Evolutionary conservation across 2,113 vertebrate genomes (phyloP).

Genomic region (Chroicocephalus ridibundus): DNA sequence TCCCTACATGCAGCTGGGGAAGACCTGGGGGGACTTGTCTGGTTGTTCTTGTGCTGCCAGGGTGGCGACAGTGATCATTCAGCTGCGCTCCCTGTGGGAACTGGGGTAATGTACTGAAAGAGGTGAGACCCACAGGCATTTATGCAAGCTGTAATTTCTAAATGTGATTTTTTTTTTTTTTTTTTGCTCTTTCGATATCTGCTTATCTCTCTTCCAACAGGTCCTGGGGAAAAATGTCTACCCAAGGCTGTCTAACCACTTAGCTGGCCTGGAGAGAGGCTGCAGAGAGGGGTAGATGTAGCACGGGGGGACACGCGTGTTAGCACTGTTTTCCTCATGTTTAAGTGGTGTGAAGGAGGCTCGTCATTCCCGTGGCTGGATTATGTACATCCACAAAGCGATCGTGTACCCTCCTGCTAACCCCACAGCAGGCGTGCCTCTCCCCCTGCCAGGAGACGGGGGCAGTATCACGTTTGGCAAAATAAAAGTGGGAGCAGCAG

Average conservation of each 20-base stretch:
- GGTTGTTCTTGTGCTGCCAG: not conserved
- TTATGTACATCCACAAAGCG: not conserved
- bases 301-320: fast-evolving
- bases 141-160: not conserved
- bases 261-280: not conserved
- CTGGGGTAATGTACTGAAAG: too few species aligned
- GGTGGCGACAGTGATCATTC: not conserved
- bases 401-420: not conserved
- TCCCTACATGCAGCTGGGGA: not conserved
- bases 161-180: too few species aligned
- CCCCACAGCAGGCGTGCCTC: not conserved
- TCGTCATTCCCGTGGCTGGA: not conserved
- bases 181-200: not conserved
- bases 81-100: not conserved
- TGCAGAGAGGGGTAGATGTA: not conserved
- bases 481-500: not conserved
- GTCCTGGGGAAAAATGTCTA: not conserved
- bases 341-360: not conserved
- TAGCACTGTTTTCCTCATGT: not conserved
- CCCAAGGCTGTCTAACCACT: not conserved
- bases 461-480: too few species aligned
- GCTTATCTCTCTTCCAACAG: not conserved
- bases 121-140: not conserved
- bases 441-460: not conserved
- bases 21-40: not conserved